Base-by-base conservation (phyloP, 2,888 invertebrate species). In the Lysandra coridon region DNA sequence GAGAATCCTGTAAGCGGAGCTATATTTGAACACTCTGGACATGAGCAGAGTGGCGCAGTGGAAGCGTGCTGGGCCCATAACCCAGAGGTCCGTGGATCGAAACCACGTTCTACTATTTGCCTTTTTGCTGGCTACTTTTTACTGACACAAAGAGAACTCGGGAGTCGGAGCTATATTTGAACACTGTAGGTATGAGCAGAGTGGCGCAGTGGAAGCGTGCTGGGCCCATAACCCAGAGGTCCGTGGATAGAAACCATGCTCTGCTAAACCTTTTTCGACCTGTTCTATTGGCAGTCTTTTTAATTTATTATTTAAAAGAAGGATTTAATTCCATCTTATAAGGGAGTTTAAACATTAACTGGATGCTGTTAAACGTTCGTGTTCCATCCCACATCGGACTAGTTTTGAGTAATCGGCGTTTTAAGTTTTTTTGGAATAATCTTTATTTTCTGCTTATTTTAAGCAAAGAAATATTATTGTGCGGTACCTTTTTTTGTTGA, bases 71-170 rank as follows among this genome's bases (percentile, higher is more conserved):
- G 96, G 96, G 96, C 96, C 96, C 96, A 97, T 96, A 97, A 97
- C 96, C 97, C 97, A 97, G 97, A 97, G 97, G 96, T 97, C 97
- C 97, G 97, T 97, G 96, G 97, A 97, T 97, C 96, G 97, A 97
- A 97, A 97, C 97, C 96, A 97, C 96, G 96, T 4, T 37, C 37
- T 37, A 4, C 37, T 37, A 6, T 40, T 23, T 23, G 40, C 40
- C 6, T 1, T 44, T 44, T 44, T 44, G 7, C 44, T n/a, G 4
- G 5, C n/a, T 60, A 60, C 3, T 6, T 64, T 30, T 33, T 1
- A 1, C 64, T 64, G 30, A 2, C 0, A 30, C 30, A 33, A 14
- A 64, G 3, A 4, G 14, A 12, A 10, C 64, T 12, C 30, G 33
- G 1, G 33, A 33, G 12, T 12, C 30, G 12, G 23, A 30, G 64